Base-by-base conservation (phyloP, 2,797 vertebrate species). In the Gambusia yucatana region DNA sequence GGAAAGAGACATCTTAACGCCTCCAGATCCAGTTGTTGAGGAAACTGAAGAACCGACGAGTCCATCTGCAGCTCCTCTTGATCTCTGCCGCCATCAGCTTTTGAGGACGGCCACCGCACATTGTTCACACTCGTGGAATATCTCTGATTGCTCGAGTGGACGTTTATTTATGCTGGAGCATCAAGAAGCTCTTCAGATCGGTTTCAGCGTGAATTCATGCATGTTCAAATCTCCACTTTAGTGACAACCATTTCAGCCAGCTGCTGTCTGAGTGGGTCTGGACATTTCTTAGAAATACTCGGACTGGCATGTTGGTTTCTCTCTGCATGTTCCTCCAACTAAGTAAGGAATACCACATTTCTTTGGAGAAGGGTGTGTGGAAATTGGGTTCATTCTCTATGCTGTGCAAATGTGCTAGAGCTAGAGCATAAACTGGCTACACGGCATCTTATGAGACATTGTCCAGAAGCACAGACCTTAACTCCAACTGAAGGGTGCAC, bases 91-190 rank as follows among this genome's bases (percentile, higher is more conserved):
- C 73, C 17, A 41, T 73, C 44, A 72, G 43, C 82, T 55, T 25
- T 25, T 47, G 3, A 61, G 63, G 33, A 33, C 36, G 2, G 55
- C 46, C 47, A 13, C 75, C 2, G 9, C 77, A 48, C 70, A 59
- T 77, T 71, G 73, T 46, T 46, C 44, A 46, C 44, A 46, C 44
- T 46, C 44, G 44, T 46, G 75, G 8, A 50, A 57, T n/a, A 6
- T 3, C 0, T 30, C 79, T 88, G 89, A 90, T 87, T 90, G 73
- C 82, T 72, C 0, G 65, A 90, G 89, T 88, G 89, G 87, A 80
- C 76, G 2, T 74, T 72, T 70, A 16, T 81, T 86, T 72, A 77
- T 22, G 43, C 17, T 0, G 28, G 73, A 72, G 14, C 10, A 43
- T 76, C 61, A 75, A 89, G 82, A 17, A 57, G 47, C 80, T 72